A percentile compares a stretch with the other conserved stretches of the same genome.
Conservation (phyloP, 35 echinoderm and acorn worm species). For the Heliocidaris tuberculata region DNA sequence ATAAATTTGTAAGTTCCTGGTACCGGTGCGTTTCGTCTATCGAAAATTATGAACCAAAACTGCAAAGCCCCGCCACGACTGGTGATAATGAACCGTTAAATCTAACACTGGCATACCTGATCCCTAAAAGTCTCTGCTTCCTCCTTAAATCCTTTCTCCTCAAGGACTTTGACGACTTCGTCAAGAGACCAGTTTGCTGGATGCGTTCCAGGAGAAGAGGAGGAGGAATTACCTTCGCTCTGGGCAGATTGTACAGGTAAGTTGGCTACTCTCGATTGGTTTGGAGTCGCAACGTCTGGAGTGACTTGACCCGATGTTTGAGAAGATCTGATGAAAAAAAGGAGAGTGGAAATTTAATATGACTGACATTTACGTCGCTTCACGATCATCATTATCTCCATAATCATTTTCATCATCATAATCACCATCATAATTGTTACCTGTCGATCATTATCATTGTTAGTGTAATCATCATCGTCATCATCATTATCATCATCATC, state of each 20-base stretch:
- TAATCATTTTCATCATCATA: neutral
- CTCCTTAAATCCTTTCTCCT: conserved; percentile 72
- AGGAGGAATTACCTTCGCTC: neutral
- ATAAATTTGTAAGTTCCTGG: too few relatives aligned
- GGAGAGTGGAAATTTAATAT: neutral
- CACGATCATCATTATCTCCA: neutral
- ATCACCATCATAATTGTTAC: neutral
- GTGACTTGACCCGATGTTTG: conserved; percentile 43
- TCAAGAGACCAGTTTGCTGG: conserved; percentile 78
- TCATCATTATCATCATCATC: neutral
- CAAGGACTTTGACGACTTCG: conserved; percentile 77
- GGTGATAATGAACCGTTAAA: neutral
- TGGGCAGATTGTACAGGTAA: conserved; percentile 84
- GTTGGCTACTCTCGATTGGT: conserved; percentile 67
- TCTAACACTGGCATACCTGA: too few relatives aligned
- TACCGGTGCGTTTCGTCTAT: too few relatives aligned
- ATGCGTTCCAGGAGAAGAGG: conserved; percentile 18
- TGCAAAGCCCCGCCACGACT: too few relatives aligned
- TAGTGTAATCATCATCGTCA: neutral
- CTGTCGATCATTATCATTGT: neutral
- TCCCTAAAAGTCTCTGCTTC: conserved; percentile 76
- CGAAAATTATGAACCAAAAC: too few relatives aligned
- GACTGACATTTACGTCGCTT: neutral
- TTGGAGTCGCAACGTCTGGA: conserved; percentile 82
- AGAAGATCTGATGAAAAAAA: neutral